Percentiles rank a stretch among this genome's conserved stretches.
Evolutionary conservation across 2,113 vertebrate genomes (phyloP).

Genomic region (Clarias macrocephalus): DNA sequence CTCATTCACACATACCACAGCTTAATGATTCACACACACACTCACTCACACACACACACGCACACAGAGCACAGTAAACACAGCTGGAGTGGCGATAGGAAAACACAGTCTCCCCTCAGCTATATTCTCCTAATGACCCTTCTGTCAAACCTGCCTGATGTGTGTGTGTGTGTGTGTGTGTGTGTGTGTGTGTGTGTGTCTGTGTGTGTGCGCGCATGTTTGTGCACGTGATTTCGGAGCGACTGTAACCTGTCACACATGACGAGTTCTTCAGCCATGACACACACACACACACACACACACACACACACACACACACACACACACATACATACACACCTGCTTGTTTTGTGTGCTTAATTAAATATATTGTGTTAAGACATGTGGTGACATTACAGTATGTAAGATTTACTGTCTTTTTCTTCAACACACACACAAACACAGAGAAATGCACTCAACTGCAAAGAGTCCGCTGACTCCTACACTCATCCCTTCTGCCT

Average conservation of each 20-base stretch:
- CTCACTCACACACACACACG: constrained; percentile 28
- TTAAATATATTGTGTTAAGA: not conserved
- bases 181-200: not conserved
- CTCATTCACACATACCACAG: constrained; percentile 33
- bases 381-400: not conserved
- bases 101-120: constrained; percentile 7
- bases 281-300: not conserved
- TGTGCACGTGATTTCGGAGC: not conserved
- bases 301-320: not conserved
- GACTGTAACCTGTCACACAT: constrained; percentile 5
- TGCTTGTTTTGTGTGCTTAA: not conserved
- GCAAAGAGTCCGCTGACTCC: constrained; percentile 74
- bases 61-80: constrained; percentile 34
- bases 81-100: constrained; percentile 32
- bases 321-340: not conserved
- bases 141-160: constrained; percentile 4
- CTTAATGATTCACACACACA: constrained; percentile 33
- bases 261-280: not conserved
- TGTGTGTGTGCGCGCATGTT: not conserved
- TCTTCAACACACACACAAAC: not conserved
- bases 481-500: constrained; percentile 75
- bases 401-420: not conserved
- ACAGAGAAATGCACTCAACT: constrained; percentile 55
- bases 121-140: constrained; percentile 19
- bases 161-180: constrained; percentile 8